Base-by-base conservation (phyloP, 1,140 invertebrate genomes). In the Musca domestica region DNA sequence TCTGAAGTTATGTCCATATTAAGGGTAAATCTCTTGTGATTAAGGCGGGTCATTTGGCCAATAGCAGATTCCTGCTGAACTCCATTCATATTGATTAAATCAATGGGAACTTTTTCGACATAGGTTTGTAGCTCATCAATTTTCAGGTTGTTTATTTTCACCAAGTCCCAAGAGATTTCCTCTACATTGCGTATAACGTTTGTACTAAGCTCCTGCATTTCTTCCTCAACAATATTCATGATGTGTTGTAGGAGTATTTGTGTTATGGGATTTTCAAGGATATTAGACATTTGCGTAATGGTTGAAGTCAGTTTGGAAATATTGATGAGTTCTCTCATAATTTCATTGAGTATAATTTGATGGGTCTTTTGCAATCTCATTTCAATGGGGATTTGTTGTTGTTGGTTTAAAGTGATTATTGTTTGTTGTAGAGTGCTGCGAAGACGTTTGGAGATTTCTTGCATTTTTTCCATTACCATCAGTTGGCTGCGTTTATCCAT, bases 21-120 rank as follows among this genome's bases (percentile, higher is more conserved):
- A 17, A 84, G 72, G 49, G 64, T 71, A 15, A 81, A 81, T 0
- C 66, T 12, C n/a, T 71, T 69, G 20, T 90, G 87, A 66, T 88
- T 87, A 2, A 91, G 81, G 69, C 88, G 86, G 1, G 78, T 74
- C 61, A 88, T 86, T 51, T 85, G 83, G 1, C 86, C 85, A 34
- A 80, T 68, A 30, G 65, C 12, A 27, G 54, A 69, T 64, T 76
- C 72, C 68, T 84, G 82, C 9, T 27, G 27, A 68, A 52, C 46
- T 64, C 54, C 22, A 10, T 20, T 34, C 22, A 68, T 48, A 67
- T 71, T 71, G n/a, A 27, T 70, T 1, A 73, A 25, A 70, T 73
- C 70, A 12, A 49, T n/a, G 58, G 69, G 70, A 30, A 19, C 41
- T 10, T 56, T 14, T 23, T 71, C 72, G 9, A 70, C 52, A 41